A percentile compares a stretch with the other conserved stretches of the same genome.
phyloP scores from a whole-genome alignment of 2,888 invertebrate genomes.

The Lasioglossum vierecki region DNA sequence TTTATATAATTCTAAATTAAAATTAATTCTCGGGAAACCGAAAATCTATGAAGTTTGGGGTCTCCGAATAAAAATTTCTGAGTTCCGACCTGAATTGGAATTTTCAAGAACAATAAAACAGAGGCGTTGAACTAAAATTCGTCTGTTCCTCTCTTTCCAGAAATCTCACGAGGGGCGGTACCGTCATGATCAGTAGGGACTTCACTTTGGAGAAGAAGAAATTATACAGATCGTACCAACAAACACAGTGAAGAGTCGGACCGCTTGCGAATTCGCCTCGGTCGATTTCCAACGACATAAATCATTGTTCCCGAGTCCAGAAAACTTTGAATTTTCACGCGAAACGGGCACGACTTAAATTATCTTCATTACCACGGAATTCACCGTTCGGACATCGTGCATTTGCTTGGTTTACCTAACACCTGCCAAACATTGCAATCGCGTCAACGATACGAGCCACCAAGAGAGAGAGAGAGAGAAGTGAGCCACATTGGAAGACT shows the following conservation, averaged over 20 bases:
- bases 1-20: too few species aligned
- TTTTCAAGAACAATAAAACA: neutral
- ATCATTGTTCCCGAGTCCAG: slow-evolving; percentile 2
- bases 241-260: slow-evolving; percentile 76
- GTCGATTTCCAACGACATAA: slow-evolving; percentile 21
- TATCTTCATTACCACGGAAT: neutral
- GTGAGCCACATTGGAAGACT: neutral
- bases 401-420: slow-evolving; percentile 3
- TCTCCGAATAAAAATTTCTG: too few species aligned
- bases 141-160: slow-evolving; percentile 85
- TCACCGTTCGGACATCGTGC: neutral
- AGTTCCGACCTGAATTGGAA: too few species aligned
- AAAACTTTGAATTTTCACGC: neutral
- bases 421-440: slow-evolving; percentile 4
- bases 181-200: slow-evolving; percentile 94
- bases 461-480: neutral
- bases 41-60: too few species aligned
- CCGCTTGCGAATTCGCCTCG: neutral
- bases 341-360: neutral
- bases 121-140: neutral
- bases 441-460: neutral
- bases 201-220: slow-evolving; percentile 96
- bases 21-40: too few species aligned
- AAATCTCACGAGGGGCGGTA: slow-evolving; percentile 93
- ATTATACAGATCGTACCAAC: slow-evolving; percentile 91